Conservation (phyloP, 2,113 vertebrate species). For the Eurystomus gularis region DNA sequence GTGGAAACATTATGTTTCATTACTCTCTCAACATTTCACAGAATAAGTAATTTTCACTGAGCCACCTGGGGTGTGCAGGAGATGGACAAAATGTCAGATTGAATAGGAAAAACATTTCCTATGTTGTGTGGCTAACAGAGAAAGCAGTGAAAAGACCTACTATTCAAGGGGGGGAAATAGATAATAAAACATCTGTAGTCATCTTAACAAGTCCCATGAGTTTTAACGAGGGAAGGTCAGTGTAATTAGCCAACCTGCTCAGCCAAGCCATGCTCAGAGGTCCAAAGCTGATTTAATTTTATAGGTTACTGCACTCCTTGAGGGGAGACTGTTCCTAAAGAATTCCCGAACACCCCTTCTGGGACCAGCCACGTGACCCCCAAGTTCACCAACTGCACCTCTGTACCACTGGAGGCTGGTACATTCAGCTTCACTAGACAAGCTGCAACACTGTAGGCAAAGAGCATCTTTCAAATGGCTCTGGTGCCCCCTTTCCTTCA, state of each 20-base stretch:
- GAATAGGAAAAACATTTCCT: neutral
- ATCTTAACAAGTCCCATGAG: neutral
- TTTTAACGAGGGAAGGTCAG: neutral
- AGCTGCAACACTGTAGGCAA: fast-evolving
- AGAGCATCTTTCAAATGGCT: neutral
- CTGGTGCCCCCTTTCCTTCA: neutral
- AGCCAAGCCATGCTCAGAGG: neutral
- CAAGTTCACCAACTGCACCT: neutral
- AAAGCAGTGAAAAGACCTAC: neutral
- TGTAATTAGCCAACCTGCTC: neutral
- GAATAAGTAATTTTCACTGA: neutral
- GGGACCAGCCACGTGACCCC: neutral
- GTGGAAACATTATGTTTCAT: neutral
- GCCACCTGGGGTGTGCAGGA: neutral
- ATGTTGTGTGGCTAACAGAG: neutral
- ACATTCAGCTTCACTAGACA: neutral
- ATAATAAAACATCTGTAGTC: neutral
- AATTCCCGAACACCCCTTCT: neutral
- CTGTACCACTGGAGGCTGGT: neutral
- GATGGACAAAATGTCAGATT: neutral
- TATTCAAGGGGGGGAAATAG: neutral
- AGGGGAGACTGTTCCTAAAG: neutral
- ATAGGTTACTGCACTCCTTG: neutral
- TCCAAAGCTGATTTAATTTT: neutral
- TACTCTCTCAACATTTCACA: neutral